Percentiles rank a stretch among this genome's conserved stretches.
Evolutionary conservation across 2,888 invertebrate species (phyloP).

Genomic region (Neoascia interrupta): DNA sequence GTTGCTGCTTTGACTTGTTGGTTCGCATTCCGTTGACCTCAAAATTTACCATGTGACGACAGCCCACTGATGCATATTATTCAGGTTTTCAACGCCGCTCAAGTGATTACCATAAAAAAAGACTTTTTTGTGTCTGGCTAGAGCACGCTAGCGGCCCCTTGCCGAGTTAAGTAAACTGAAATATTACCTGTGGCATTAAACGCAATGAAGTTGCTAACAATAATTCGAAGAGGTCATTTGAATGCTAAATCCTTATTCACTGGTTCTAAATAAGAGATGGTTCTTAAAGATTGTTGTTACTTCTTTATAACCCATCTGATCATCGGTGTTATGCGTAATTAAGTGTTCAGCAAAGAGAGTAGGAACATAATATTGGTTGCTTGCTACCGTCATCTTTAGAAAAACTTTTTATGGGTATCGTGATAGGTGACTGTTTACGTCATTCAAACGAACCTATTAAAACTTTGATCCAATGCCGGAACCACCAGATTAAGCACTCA

Average conservation of each 20-base stretch:
- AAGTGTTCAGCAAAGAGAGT: no score
- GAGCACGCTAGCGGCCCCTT: conserved; percentile 66
- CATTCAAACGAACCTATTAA: no score
- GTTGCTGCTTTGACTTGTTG: conserved; percentile 58
- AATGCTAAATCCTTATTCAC: conserved; percentile 61
- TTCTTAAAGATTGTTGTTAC: no score
- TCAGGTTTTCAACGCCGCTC: conserved; percentile 52
- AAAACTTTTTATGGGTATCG: no score
- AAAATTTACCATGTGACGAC: conserved; percentile 44
- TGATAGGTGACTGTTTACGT: no score
- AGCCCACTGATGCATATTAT: conserved; percentile 52
- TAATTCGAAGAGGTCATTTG: conserved; percentile 59
- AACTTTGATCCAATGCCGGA: conserved; percentile 18
- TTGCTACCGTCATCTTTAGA: no score
- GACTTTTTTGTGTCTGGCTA: conserved; percentile 16
- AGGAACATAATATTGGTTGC: no score
- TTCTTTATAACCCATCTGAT: no score
- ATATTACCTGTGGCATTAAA: conserved; percentile 50
- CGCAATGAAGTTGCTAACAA: conserved; percentile 38
- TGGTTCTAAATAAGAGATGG: no score
- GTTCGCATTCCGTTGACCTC: conserved; percentile 59
- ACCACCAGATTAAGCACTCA: conserved; percentile 16
- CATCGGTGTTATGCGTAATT: no score
- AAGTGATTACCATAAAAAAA: conserved; percentile 34
- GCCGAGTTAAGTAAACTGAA: conserved; percentile 51